Evolutionary conservation across 2,888 invertebrate species (phyloP), one percentile per base, ranked within the genome.

Genomic region (Odontothrips loti): DNA sequence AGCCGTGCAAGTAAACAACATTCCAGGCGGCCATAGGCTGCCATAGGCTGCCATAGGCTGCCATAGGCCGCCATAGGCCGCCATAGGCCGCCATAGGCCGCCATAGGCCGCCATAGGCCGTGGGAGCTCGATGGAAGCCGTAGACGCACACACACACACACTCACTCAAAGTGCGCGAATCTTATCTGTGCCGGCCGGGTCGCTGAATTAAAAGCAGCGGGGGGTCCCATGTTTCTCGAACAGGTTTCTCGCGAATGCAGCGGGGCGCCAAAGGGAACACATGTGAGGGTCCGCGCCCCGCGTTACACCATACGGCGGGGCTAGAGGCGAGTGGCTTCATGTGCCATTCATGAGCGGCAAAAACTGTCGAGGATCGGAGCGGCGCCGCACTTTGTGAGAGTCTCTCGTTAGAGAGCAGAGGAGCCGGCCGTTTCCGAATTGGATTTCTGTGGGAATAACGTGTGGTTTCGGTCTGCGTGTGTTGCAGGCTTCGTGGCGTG

Each of bases 401-500:
- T 17, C 58, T 6, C 58, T 20, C 51, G 1, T 51, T 51, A 11
- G n/a, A n/a, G n/a, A n/a, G n/a, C n/a, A n/a, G n/a, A n/a, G n/a
- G n/a, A n/a, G n/a, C n/a, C n/a, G n/a, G n/a, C n/a, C n/a, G n/a
- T n/a, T n/a, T n/a, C n/a, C n/a, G n/a, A n/a, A n/a, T n/a, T n/a
- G n/a, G n/a, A n/a, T n/a, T n/a, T n/a, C n/a, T n/a, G n/a, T n/a
- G n/a, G n/a, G n/a, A n/a, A n/a, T n/a, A n/a, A n/a, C 34, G 34
- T 43, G 34, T 43, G 34, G 34, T 43, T 43, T 43, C 34, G 3
- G 34, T 43, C 34, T 43, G 34, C 34, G 3, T 6, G n/a, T 81
- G 81, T 85, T 86, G 11, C 89, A 95, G 95, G 99, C 85, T 97
- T 99, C 88, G 94, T 96, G 84, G 96, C 99, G 47, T 96, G 97